Conservation (phyloP, 2,113 vertebrate species). For the Elaphurus davidianus region DNA sequence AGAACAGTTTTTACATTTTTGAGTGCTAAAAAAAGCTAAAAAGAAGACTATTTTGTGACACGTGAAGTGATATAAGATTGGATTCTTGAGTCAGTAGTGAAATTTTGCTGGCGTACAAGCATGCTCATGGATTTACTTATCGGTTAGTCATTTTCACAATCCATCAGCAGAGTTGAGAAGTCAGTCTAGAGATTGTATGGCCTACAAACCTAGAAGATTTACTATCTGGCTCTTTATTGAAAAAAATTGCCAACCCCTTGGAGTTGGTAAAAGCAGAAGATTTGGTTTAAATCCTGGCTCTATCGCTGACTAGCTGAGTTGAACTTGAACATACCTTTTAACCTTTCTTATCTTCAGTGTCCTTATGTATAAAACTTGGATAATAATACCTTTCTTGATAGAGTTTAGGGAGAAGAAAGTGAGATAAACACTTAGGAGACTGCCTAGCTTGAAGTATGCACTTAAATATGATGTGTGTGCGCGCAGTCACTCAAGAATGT, state of each 20-base stretch:
- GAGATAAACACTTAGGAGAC: not conserved
- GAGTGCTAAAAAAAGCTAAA: not conserved
- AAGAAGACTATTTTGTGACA: not conserved
- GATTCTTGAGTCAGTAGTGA: not conserved
- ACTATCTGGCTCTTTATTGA: not conserved
- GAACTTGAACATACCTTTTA: not conserved
- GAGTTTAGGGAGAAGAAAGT: not conserved
- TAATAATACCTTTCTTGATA: not conserved
- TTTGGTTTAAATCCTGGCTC: not conserved
- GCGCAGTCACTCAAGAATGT: not conserved
- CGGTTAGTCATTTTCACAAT: not conserved
- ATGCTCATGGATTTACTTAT: not conserved
- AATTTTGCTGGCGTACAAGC: not conserved
- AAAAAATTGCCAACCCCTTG: not conserved
- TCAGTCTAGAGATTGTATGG: not conserved
- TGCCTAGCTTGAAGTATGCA: not conserved
- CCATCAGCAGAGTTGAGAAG: not conserved
- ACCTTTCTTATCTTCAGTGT: not conserved
- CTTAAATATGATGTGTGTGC: not conserved
- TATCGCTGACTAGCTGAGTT: not conserved
- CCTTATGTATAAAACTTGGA: not conserved
- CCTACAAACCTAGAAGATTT: not conserved
- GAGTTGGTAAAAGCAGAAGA: not conserved
- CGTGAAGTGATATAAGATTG: not conserved
- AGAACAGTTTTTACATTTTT: not conserved